Evolutionary conservation across 2,888 invertebrate genomes (phyloP).

Genomic region (Erynnis tages): DNA sequence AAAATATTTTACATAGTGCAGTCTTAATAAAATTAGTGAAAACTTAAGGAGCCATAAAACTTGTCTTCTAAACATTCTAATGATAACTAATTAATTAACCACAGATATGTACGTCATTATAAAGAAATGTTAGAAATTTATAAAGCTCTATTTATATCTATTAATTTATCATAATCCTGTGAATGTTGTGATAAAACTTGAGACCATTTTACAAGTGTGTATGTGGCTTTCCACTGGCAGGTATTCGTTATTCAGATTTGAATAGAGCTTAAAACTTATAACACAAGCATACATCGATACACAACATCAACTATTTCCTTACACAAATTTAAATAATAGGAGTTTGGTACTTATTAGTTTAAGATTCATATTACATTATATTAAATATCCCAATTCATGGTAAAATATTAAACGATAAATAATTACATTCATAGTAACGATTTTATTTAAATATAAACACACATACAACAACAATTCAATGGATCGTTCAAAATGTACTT

Average conservation of each 20-base stretch:
- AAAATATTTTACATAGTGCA: constrained; percentile 67
- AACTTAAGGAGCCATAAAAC: constrained; percentile 30
- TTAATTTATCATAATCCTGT: not conserved
- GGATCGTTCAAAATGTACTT: constrained; percentile 12
- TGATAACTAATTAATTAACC: constrained; percentile 51
- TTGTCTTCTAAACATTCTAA: constrained; percentile 21
- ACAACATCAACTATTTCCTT: not conserved
- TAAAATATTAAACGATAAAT: constrained; percentile 3
- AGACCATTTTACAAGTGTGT: not conserved
- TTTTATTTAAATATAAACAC: constrained; percentile 25
- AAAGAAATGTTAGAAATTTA: constrained; percentile 7
- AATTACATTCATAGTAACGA: constrained; percentile 19
- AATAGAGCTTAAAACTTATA: not conserved
- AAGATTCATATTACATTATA: not conserved
- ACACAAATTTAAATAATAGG: not conserved
- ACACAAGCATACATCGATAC: not conserved
- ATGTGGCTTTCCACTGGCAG: not conserved
- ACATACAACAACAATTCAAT: constrained; percentile 29
- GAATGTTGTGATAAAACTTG: not conserved
- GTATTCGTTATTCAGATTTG: not conserved
- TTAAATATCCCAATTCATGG: not conserved
- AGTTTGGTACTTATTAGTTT: not conserved
- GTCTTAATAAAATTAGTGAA: constrained; percentile 57
- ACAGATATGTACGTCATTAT: constrained; percentile 60
- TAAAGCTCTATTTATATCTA: constrained; percentile 7